Evolutionary conservation across 92 coral and sea anemone species (phyloP), one percentile per base, ranked within the genome.

Genomic region (Epizoanthus stellaris): DNA sequence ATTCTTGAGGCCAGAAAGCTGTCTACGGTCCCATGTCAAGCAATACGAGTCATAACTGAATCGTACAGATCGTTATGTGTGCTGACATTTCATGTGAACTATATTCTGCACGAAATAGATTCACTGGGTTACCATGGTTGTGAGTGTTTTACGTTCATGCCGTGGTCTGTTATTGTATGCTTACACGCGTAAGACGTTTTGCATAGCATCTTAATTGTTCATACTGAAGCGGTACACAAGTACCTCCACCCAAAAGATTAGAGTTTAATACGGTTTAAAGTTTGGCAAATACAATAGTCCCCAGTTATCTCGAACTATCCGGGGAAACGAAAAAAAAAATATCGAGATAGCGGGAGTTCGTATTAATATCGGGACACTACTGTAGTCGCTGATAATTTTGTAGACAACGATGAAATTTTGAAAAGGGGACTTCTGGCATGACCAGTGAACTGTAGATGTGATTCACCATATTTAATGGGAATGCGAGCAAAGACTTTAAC

Each of bases 171-270:
- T 89, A 80, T 19, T 85, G 39, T 93, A 87, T 76, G 84, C 88
- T 13, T 75, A 75, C 70, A 76, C 92, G 58, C 87, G 93, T 16
- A 92, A 93, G 30, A 58, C 68, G 93, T 16, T 95, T 95, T 80
- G 92, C 96, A 81, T 34, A 87, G 34, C 98, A 95, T 87, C 98
- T n/a, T n/a, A n/a, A n/a, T 97, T 12, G 89, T 95, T 12, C 98
- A 95, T 69, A 90, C 96, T 43, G 98, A 95, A 82, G 98, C 96
- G 54, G 98, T 95, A 30, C 36, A 30, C 36, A 82, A 91, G 98
- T 91, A 40, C 0, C 30, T 20, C 49, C 23, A 40, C 1, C 20
- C 5, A n/a, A 11, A 49, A 12, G 30, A 54, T 7, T 9, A 5
- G 30, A 36, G 57, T 34, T n/a, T 25, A 25, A 25, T 30, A 30